Evolutionary conservation across 2,888 invertebrate species (phyloP).

Genomic region (Acleris holmiana): DNA sequence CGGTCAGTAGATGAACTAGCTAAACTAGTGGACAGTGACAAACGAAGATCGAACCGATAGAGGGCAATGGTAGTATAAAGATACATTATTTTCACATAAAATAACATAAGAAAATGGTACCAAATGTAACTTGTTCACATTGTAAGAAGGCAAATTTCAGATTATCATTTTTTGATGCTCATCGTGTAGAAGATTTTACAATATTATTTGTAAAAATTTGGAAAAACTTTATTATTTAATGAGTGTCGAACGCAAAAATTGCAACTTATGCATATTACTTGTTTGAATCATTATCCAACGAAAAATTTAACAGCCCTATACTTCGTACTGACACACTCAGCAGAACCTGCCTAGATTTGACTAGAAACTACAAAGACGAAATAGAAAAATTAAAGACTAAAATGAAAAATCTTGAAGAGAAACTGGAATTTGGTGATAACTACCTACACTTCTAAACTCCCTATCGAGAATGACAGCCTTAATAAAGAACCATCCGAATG

Average conservation of each 20-base stretch:
- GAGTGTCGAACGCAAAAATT: not conserved
- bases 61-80: too few relatives aligned
- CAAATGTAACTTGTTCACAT: too few relatives aligned
- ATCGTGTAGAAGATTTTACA: too few relatives aligned
- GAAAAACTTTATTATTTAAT: not conserved
- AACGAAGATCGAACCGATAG: too few relatives aligned
- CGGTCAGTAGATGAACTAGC: too few relatives aligned
- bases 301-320: not conserved
- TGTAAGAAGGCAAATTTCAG: too few relatives aligned
- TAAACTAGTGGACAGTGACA: too few relatives aligned
- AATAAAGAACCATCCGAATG: not conserved
- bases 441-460: not conserved
- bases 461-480: not conserved
- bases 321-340: not conserved
- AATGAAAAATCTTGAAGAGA: not conserved
- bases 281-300: not conserved
- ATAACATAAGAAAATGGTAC: too few relatives aligned
- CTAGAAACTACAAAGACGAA: slow-evolving; percentile 4
- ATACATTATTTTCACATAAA: too few relatives aligned
- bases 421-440: not conserved
- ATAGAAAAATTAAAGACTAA: not conserved
- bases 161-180: too few relatives aligned
- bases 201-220: not conserved
- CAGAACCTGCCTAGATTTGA: not conserved
- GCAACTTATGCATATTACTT: slow-evolving; percentile 3